phyloP scores from a whole-genome alignment of 2,888 invertebrate genomes.

The Spilarctia lutea region DNA sequence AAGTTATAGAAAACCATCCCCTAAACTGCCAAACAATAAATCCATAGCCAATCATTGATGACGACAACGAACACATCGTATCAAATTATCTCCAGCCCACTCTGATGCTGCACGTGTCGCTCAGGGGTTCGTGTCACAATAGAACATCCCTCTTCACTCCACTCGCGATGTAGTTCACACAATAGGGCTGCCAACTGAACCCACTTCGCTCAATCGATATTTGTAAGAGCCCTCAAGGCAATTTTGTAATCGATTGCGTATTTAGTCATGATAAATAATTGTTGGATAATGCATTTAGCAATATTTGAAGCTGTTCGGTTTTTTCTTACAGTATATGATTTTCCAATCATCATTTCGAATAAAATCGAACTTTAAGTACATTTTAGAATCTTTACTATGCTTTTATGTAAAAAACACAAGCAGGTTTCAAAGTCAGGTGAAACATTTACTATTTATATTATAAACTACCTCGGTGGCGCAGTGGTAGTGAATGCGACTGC shows the following conservation, averaged over 20 bases:
- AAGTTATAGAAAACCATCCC: background rate
- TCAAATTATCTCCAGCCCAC: conserved; percentile 17
- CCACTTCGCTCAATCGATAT: conserved; percentile 11
- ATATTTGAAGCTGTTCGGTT: background rate
- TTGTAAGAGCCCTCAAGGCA: conserved; percentile 22
- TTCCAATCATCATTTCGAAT: too few relatives aligned
- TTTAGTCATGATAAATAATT: conserved; percentile 17
- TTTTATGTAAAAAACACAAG: too few relatives aligned
- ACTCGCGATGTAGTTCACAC: background rate
- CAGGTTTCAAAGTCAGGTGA: too few relatives aligned
- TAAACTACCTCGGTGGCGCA: too few relatives aligned
- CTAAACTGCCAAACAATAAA: conserved; percentile 1
- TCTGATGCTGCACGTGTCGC: conserved; percentile 25
- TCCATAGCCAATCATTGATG: conserved; percentile 4
- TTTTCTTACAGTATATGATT: too few relatives aligned
- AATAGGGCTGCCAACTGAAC: conserved; percentile 1
- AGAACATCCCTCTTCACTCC: conserved; percentile 20
- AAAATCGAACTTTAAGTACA: too few relatives aligned
- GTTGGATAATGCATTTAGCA: background rate
- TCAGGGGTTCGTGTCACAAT: conserved; percentile 21
- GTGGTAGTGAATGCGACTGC: too few relatives aligned
- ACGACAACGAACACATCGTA: conserved; percentile 19
- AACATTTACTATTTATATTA: too few relatives aligned
- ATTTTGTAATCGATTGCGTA: conserved; percentile 30
- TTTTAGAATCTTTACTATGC: too few relatives aligned